Base-by-base conservation (phyloP, 1,140 invertebrate species). In the Calliphora vicina region DNA sequence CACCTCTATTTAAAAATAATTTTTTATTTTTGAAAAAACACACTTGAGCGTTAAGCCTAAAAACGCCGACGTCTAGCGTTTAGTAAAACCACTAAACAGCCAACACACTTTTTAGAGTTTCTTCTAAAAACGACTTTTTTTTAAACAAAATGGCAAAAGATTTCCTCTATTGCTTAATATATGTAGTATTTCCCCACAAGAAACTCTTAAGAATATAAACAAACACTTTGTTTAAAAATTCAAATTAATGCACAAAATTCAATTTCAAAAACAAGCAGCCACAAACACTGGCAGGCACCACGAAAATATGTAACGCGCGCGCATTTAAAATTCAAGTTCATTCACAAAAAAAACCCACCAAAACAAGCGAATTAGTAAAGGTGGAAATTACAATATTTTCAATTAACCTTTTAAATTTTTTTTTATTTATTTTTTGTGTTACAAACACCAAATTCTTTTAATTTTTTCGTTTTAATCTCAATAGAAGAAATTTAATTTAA, bases 111-210 rank as follows among this genome's bases (percentile, higher is more conserved):
- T 67, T 23, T 50, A 3, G 4, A 13, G 45, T 50, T 50, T 50
- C 4, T n/a, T 50, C 15, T 15, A 50, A 50, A 45, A 23, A 67
- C 23, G 20, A 23, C n/a, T 23, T 35, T 35, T 35, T 35, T 35
- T 5, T 35, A 8, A 35, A 35, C 8, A 35, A 35, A 23, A 10
- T 78, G 42, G 74, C 74, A 26, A 43, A 78, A 78, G 74, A 78
- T 78, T 78, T 78, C 74, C 74, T 78, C 74, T 23, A 43, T 78
- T 43, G 74, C 74, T 78, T 78, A 20, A 67, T n/a, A n/a, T n/a
- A n/a, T n/a, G n/a, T n/a, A n/a, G n/a, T n/a, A n/a, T 67, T 67
- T 67, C 9, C n/a, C n/a, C n/a, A 67, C 15, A 67, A 67, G 3
- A 67, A 67, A 67, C n/a, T 67, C 61, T 67, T 23, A 23, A 67